Base-by-base conservation (phyloP, 2,888 invertebrate genomes). In the Periphyllus acericola region DNA sequence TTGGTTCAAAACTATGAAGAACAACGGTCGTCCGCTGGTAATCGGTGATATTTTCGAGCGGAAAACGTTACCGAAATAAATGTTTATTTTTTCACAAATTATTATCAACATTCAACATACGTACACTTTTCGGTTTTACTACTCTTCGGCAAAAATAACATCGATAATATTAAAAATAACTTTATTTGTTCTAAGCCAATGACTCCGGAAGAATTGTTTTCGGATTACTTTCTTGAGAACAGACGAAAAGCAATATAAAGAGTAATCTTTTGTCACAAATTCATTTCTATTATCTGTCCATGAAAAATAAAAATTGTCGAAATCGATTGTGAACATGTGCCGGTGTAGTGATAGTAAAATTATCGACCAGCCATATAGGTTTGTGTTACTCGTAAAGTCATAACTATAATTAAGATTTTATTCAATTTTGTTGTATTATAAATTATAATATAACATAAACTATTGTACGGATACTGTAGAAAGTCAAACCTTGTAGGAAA, bases 41-140 rank as follows among this genome's bases (percentile, higher is more conserved):
- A 78, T 46, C 68, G 52, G 66, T 66, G 25, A 66, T 25, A n/a
- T 66, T 66, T 83, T 32, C 36, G n/a, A 14, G 34, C 6, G 32
- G 1, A 66, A 76, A 75, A 84, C 74, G 55, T 83, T 36, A 75
- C 36, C 19, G 29, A 36, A 60, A 74, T n/a, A 25, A 32, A 34
- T 36, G 66, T 36, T n/a, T n/a, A n/a, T 79, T 66, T 66, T 40
- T 55, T 36, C 52, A 71, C 82, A 6, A 71, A 82, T 11, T 81
- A 40, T 40, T 11, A 46, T 71, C 32, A 19, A 11, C 46, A 25
- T 25, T 71, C 66, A 60, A 60, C 60, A 60, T 60, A 25, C 60
- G 60, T 32, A 14, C 46, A 71, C 25, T 82, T 68, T 29, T 17
- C 46, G n/a, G 25, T 60, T 60, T 60, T 60, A 60, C 21, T 25